Percentiles rank a stretch among this genome's conserved stretches.
Conservation (phyloP, 2,113 vertebrate genomes). For the Benitochromis conjunctus region DNA sequence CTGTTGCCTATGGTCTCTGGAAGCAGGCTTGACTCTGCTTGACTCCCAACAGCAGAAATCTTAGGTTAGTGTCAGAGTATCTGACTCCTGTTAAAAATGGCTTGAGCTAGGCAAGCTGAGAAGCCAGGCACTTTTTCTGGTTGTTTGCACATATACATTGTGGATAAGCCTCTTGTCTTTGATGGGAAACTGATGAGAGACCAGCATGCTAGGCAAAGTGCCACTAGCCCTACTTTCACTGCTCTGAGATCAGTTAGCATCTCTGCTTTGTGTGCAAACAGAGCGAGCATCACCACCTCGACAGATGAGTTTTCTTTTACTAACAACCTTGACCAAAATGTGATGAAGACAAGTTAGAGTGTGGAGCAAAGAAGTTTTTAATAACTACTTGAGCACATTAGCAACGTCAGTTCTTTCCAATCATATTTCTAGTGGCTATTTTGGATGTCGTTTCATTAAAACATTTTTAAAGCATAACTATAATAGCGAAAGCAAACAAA, state of each 20-base stretch:
- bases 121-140: too few relatives aligned
- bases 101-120: background rate
- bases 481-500: background rate
- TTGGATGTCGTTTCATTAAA: background rate
- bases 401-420: background rate
- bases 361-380: accelerated
- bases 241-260: background rate
- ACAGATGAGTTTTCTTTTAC: background rate
- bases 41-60: background rate
- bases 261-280: background rate
- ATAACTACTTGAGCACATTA: background rate
- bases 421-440: background rate
- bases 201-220: background rate
- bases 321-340: accelerated
- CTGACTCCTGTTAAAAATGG: background rate
- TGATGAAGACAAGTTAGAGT: background rate
- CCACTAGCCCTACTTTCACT: background rate
- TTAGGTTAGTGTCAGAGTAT: background rate
- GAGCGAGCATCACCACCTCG: background rate
- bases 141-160: background rate
- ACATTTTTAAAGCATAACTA: background rate
- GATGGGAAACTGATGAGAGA: background rate
- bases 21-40: background rate
- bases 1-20: background rate
- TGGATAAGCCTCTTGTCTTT: background rate